Evolutionary conservation across 2,113 vertebrate genomes (phyloP).

Genomic region (Halcyon senegalensis): DNA sequence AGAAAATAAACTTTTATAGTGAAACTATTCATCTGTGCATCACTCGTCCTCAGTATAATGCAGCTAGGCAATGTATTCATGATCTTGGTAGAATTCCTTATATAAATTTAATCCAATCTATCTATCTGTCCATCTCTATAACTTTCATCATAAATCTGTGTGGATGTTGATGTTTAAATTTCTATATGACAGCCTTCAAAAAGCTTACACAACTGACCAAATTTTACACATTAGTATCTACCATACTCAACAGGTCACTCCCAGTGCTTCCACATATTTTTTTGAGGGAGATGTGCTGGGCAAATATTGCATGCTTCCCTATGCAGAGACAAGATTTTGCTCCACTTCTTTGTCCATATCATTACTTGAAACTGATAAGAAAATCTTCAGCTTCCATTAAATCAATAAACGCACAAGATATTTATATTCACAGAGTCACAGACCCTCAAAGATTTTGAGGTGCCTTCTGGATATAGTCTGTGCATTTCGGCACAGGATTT

Average conservation of each 20-base stretch:
- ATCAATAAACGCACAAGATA: neutral
- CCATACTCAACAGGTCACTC: neutral
- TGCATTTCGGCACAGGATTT: neutral
- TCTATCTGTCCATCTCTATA: neutral
- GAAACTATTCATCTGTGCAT: neutral
- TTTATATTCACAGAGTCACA: neutral
- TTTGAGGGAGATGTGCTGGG: neutral
- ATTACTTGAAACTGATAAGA: neutral
- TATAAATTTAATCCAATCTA: neutral
- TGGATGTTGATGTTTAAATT: neutral
- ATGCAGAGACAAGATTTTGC: neutral
- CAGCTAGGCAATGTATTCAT: neutral
- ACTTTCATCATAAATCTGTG: neutral
- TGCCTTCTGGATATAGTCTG: neutral
- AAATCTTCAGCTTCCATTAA: neutral
- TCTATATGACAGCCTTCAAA: neutral
- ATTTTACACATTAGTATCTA: neutral
- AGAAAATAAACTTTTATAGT: neutral
- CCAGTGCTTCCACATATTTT: neutral
- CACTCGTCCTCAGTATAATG: neutral
- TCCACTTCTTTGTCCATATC: neutral
- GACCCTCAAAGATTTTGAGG: neutral
- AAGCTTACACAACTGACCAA: neutral
- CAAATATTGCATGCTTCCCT: neutral
- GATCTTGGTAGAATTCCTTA: neutral